phyloP scores from a whole-genome alignment of 1,140 invertebrate species.

The Trypoxylus dichotomus region DNA sequence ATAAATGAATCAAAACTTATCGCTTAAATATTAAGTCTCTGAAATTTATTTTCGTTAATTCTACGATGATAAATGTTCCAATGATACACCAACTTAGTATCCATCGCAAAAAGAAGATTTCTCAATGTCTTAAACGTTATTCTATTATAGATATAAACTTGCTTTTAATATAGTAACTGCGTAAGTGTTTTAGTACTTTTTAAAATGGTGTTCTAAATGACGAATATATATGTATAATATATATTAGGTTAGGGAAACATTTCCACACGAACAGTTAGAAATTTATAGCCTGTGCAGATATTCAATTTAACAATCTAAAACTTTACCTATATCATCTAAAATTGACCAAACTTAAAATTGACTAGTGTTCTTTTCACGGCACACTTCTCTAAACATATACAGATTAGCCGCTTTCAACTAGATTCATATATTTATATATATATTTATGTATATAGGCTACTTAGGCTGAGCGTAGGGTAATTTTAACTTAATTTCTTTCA shows the following conservation, averaged over 20 bases:
- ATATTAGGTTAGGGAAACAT: neutral
- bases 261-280: neutral
- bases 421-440: conserved; percentile 33
- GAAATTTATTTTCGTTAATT: too few relatives aligned
- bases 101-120: too few relatives aligned
- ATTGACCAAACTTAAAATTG: conserved; percentile 55
- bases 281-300: conserved; percentile 38
- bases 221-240: too few relatives aligned
- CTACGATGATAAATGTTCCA: too few relatives aligned
- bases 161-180: too few relatives aligned
- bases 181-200: too few relatives aligned
- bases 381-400: conserved; percentile 38
- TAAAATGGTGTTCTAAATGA: too few relatives aligned
- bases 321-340: conserved; percentile 45
- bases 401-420: conserved; percentile 49
- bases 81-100: too few relatives aligned
- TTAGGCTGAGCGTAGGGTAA: conserved; percentile 29
- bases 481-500: conserved; percentile 1
- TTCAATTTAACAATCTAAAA: conserved; percentile 37
- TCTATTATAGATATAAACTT: too few relatives aligned
- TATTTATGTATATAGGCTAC: conserved; percentile 30
- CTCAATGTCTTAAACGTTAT: too few relatives aligned
- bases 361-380: conserved; percentile 48
- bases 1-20: too few relatives aligned
- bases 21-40: too few relatives aligned